A percentile compares a stretch with the other conserved stretches of the same genome.
phyloP scores from a whole-genome alignment of 92 coral and sea anemone species.

The Zoanthus solanderi region DNA sequence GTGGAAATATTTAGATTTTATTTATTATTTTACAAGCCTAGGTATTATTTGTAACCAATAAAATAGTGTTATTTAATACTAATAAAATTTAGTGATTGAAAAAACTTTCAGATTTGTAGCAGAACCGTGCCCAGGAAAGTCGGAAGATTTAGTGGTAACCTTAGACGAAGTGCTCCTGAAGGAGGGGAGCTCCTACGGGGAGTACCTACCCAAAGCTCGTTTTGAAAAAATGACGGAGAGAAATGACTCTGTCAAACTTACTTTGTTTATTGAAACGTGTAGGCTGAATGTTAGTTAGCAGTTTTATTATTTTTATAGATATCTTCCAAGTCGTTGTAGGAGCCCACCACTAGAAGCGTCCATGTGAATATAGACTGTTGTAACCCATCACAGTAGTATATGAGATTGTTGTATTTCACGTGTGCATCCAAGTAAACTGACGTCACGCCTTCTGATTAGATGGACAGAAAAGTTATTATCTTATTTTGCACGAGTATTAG shows the following conservation, averaged over 20 bases:
- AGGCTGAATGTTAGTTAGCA: neutral
- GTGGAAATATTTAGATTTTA: neutral
- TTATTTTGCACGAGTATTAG: neutral
- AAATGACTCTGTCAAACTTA: slow-evolving; percentile 15
- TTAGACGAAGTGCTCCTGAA: slow-evolving; percentile 14
- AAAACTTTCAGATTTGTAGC: slow-evolving; percentile 13
- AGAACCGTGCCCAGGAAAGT: slow-evolving; percentile 6
- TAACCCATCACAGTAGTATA: neutral
- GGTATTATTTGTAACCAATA: neutral
- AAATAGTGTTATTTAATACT: neutral
- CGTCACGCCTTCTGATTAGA: neutral
- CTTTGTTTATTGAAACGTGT: slow-evolving; percentile 18
- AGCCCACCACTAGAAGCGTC: slow-evolving; percentile 1
- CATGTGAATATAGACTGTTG: neutral
- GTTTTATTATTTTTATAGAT: neutral
- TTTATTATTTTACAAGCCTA: neutral
- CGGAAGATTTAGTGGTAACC: neutral
- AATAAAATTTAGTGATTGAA: neutral
- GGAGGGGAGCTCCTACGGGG: slow-evolving; percentile 2
- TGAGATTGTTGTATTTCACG: neutral
- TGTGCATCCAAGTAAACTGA: neutral
- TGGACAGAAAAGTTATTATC: neutral
- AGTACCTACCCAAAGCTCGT: slow-evolving; percentile 1
- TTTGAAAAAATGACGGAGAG: slow-evolving; percentile 27
- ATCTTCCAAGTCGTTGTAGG: neutral